These are phyloP conservation scores for Diuraphis noxia DNA, from an alignment of 1,140 invertebrate genomes.

Conservation along the genomic window DNA sequence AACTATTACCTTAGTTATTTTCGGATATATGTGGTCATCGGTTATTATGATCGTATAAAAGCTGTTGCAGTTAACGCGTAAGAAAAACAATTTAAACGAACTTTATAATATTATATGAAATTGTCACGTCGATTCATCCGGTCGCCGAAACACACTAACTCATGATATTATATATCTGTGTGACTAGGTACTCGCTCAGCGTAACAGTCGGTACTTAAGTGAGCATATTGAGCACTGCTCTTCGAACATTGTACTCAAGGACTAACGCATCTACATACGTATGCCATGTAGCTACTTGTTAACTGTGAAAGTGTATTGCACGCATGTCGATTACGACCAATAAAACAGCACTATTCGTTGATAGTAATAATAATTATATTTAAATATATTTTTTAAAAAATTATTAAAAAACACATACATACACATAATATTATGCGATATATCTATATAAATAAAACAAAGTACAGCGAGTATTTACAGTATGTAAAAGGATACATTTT, in stretches of 20 bases:
- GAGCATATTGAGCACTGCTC: background rate
- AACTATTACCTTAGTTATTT: too few relatives aligned
- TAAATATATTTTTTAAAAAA: conserved; percentile 11
- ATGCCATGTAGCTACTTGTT: background rate
- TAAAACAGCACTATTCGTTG: background rate
- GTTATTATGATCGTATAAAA: too few relatives aligned
- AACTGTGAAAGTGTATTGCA: background rate
- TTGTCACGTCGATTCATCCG: background rate
- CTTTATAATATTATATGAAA: background rate
- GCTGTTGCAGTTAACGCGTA: too few relatives aligned
- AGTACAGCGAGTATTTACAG: conserved; percentile 26
- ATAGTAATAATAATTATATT: background rate
- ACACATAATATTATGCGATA: background rate
- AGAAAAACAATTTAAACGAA: background rate
- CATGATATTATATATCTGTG: background rate
- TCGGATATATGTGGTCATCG: too few relatives aligned
- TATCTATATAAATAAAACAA: conserved; percentile 8
- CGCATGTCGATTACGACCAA: background rate
- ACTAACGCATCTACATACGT: background rate
- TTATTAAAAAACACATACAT: background rate
- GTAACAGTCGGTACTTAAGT: conserved; percentile 19
- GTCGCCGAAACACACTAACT: background rate
- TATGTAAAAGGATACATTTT: background rate
- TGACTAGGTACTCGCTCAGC: background rate
- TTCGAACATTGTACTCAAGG: background rate